Percentiles rank a stretch among this genome's conserved stretches.
phyloP scores from a whole-genome alignment of 2,797 vertebrate genomes.

The Smutsia temminckii region DNA sequence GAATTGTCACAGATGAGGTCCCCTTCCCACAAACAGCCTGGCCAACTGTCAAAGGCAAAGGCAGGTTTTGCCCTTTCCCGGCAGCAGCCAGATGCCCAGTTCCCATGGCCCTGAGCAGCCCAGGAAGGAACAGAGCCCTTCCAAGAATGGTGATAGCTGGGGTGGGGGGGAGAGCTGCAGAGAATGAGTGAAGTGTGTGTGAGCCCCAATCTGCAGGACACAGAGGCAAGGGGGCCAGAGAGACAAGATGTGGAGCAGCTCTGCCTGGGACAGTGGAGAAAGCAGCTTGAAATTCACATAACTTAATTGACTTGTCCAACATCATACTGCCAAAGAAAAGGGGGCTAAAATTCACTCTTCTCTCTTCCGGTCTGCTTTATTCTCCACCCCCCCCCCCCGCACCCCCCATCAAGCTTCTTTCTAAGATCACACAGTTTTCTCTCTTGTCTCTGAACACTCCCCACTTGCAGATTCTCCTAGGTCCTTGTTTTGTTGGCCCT shows the following conservation, averaged over 20 bases:
- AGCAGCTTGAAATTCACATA: not conserved
- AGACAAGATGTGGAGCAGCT: not conserved
- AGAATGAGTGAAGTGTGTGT: not conserved
- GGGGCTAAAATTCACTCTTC: not conserved
- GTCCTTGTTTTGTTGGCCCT: not conserved
- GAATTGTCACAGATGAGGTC: not conserved
- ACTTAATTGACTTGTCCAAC: not conserved
- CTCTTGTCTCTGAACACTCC: not conserved
- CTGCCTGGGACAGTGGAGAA: not conserved
- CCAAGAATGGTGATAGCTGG: not conserved
- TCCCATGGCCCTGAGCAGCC: not conserved
- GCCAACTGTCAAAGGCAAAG: not conserved
- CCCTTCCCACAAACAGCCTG: not conserved
- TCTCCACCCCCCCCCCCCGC: not conserved
- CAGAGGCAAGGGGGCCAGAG: not conserved
- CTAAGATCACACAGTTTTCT: not conserved
- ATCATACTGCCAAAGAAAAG: not conserved
- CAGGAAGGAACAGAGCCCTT: not conserved
- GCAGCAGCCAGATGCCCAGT: not conserved
- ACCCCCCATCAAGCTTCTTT: not conserved
- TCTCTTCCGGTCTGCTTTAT: not conserved
- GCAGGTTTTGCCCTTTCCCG: not conserved
- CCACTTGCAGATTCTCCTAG: not conserved
- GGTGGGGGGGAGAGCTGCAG: rapidly evolving
- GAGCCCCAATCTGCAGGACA: not conserved